Evolutionary conservation across 1,140 invertebrate species (phyloP).

Genomic region (Anthonomus grandis): DNA sequence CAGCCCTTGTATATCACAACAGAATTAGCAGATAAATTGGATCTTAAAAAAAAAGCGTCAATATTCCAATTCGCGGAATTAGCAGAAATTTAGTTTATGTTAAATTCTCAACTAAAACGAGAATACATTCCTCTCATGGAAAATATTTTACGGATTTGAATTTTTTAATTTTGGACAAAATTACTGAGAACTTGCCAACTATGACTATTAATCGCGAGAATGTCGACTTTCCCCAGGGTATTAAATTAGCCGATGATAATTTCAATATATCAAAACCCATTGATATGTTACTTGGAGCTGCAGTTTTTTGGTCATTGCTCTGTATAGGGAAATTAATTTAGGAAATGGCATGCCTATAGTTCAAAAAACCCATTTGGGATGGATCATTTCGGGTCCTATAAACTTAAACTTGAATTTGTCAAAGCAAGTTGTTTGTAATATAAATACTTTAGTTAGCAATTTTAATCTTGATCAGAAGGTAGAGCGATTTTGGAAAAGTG

Average conservation of each 20-base stretch:
- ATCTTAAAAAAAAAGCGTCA: constrained; percentile 1
- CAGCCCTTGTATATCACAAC: constrained; percentile 23
- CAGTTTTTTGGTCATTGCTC: constrained; percentile 40
- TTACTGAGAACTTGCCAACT: not conserved
- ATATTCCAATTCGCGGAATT: constrained; percentile 16
- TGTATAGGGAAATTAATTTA: constrained; percentile 31
- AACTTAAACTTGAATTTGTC: not conserved
- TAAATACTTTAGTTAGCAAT: not conserved
- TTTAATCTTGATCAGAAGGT: too few relatives aligned
- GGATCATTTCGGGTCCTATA: constrained; percentile 29
- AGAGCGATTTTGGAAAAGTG: constrained; percentile 20
- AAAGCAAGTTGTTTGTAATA: not conserved
- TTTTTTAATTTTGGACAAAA: constrained; percentile 5
- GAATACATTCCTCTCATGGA: not conserved
- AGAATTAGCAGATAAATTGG: constrained; percentile 18
- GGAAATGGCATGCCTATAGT: constrained; percentile 28
- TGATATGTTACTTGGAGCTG: constrained; percentile 38
- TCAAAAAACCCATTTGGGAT: constrained; percentile 42
- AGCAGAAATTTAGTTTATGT: constrained; percentile 11
- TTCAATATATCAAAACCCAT: constrained; percentile 33
- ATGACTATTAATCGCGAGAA: not conserved
- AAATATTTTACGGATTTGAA: not conserved
- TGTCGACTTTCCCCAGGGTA: not conserved
- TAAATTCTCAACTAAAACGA: not conserved
- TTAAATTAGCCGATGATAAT: constrained; percentile 33